Conservation (phyloP, 2,113 vertebrate genomes). For the Bos javanicus region DNA sequence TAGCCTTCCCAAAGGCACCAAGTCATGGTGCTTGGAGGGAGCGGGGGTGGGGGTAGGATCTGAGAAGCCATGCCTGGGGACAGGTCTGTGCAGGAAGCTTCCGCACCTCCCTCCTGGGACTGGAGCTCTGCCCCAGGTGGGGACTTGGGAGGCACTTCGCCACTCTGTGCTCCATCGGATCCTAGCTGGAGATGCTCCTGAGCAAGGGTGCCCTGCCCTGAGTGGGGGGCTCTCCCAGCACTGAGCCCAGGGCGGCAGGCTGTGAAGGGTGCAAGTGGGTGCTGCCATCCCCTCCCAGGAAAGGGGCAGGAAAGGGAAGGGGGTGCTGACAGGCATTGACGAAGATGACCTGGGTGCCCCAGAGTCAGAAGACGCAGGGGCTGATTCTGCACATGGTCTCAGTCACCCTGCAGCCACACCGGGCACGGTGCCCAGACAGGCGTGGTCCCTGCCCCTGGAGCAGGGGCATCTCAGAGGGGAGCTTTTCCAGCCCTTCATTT, state of each 20-base stretch:
- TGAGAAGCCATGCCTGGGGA: accelerated
- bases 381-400: accelerated
- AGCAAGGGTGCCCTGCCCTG: neutral
- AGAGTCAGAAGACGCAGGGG: accelerated
- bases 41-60: neutral
- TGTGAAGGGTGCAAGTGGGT: accelerated
- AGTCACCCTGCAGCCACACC: accelerated
- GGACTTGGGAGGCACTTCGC: no score
- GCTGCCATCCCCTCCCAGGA: accelerated
- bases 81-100: neutral
- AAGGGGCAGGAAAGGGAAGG: neutral
- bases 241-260: neutral
- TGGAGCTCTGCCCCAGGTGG: neutral
- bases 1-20: accelerated
- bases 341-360: no score
- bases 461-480: neutral
- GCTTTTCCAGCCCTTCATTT: neutral
- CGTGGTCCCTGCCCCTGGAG: neutral
- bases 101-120: no score
- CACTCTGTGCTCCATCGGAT: accelerated
- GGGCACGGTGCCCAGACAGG: neutral
- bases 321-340: neutral
- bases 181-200: neutral
- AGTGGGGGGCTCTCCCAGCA: neutral
- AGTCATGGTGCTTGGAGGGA: no score